Percentiles rank a stretch among this genome's conserved stretches.
Evolutionary conservation across 35 echinoderm and acorn worm genomes (phyloP).

Genomic region (Lytechinus variegatus): DNA sequence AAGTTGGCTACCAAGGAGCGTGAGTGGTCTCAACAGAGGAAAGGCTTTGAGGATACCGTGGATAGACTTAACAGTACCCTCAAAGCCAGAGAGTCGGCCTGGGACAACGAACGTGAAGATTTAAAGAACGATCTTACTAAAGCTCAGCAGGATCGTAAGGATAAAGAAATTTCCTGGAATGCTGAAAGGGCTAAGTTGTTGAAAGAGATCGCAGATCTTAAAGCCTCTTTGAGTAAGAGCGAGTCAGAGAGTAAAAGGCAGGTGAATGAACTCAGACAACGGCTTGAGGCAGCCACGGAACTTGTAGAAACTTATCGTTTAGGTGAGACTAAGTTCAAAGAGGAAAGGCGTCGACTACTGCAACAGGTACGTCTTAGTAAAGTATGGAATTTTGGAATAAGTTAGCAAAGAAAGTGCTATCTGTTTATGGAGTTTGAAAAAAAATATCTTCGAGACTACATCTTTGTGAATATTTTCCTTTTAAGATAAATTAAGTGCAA

Average conservation of each 20-base stretch:
- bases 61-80: constrained; percentile 69
- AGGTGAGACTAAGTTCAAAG: constrained; percentile 85
- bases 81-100: constrained; percentile 67
- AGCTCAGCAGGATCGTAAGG: constrained; percentile 48
- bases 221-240: constrained; percentile 60
- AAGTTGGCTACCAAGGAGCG: constrained; percentile 60
- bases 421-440: too few relatives aligned
- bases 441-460: too few relatives aligned
- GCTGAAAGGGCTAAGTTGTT: constrained; percentile 58
- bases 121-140: constrained; percentile 69
- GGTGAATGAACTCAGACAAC: constrained; percentile 57
- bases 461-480: too few relatives aligned
- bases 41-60: constrained; percentile 58
- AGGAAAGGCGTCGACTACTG: constrained; percentile 78
- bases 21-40: constrained; percentile 59
- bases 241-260: constrained; percentile 55
- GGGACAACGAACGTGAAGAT: constrained; percentile 78
- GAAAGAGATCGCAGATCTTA: constrained; percentile 73
- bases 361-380: constrained; percentile 73
- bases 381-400: not conserved
- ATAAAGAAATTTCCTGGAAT: constrained; percentile 85
- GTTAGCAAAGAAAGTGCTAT: not conserved
- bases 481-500: too few relatives aligned
- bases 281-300: constrained; percentile 88
- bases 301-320: constrained; percentile 80